Base-by-base conservation (phyloP, 2,888 invertebrate species). In the Dione vanillae region DNA sequence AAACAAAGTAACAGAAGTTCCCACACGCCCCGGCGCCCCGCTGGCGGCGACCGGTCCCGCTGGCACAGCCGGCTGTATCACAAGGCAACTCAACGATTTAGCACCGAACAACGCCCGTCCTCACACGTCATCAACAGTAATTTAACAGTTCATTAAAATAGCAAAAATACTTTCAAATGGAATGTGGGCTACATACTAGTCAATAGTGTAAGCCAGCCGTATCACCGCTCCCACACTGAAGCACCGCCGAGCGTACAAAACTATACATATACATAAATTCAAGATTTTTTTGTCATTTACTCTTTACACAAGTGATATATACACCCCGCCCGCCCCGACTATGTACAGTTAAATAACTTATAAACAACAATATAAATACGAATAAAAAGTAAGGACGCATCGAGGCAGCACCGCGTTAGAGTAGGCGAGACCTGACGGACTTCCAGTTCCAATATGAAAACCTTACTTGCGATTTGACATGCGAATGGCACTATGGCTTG, bases 281-380 rank as follows among this genome's bases (percentile, higher is more conserved):
- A 76, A 77, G 75, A 74, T 75, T 87, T 68, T 70, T 90, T 90
- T 88, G 86, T 89, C 89, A 89, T 90, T 91, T 87, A 87, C 87
- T 84, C 88, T 88, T 88, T 88, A 85, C 83, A 82, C 85, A 83
- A 87, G 85, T 85, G 88, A 85, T 88, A 89, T 90, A 92, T 91
- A 92, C 86, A 86, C 82, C 83, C 83, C 82, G 77, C 83, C 82
- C 77, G 77, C 77, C 79, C 78, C 86, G 84, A 84, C 85, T 87
- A 88, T 92, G 90, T 92, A 82, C 91, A 91, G 90, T 91, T 74
- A 91, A 92, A 92, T 88, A 90, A 89, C 91, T 91, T 92, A 92
- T 78, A 90, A 90, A 91, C 83, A 88, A 89, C 80, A 86, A 90
- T 90, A 90, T 89, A 91, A 89, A 90, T 82, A 84, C 80, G 5